Percentiles rank a stretch among this genome's conserved stretches.
Conservation (phyloP, 2,888 invertebrate genomes). For the Epirrita christyi region DNA sequence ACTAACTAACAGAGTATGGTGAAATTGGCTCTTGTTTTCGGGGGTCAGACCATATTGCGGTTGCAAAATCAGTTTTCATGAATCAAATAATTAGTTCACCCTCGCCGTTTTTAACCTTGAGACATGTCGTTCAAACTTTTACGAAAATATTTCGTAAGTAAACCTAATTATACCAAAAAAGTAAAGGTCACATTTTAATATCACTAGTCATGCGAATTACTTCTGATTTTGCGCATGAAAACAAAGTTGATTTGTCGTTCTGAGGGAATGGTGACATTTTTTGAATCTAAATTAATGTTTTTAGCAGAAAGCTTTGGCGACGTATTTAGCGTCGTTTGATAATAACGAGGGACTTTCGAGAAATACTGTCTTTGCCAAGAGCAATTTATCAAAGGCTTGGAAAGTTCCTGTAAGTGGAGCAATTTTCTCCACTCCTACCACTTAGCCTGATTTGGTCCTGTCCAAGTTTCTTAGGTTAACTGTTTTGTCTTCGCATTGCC, state of each 20-base stretch:
- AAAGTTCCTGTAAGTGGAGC: constrained; percentile 15
- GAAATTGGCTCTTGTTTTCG: too few species aligned
- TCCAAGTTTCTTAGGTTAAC: constrained; percentile 7
- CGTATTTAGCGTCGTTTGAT: constrained; percentile 28
- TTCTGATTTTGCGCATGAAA: not conserved
- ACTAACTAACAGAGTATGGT: too few species aligned
- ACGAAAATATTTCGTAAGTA: not conserved
- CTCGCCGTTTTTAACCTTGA: constrained; percentile 21
- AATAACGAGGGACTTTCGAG: constrained; percentile 22
- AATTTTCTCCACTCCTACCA: constrained; percentile 10
- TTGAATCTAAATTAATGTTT: constrained; percentile 45
- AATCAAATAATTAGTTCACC: constrained; percentile 11
- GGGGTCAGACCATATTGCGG: too few species aligned
- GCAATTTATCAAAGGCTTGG: constrained; percentile 31
- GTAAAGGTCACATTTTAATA: constrained; percentile 23
- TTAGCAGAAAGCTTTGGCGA: constrained; percentile 29
- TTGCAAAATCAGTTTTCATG: too few species aligned
- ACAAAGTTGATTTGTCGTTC: not conserved
- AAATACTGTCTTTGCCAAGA: constrained; percentile 17
- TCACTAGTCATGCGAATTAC: constrained; percentile 27
- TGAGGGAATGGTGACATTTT: constrained; percentile 19
- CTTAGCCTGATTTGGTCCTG: constrained; percentile 10
- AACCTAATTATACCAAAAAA: not conserved
- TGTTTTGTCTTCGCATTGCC: too few species aligned
- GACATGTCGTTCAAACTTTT: not conserved